Conservation (phyloP, 2,797 vertebrate species). For the Miichthys miiuy region DNA sequence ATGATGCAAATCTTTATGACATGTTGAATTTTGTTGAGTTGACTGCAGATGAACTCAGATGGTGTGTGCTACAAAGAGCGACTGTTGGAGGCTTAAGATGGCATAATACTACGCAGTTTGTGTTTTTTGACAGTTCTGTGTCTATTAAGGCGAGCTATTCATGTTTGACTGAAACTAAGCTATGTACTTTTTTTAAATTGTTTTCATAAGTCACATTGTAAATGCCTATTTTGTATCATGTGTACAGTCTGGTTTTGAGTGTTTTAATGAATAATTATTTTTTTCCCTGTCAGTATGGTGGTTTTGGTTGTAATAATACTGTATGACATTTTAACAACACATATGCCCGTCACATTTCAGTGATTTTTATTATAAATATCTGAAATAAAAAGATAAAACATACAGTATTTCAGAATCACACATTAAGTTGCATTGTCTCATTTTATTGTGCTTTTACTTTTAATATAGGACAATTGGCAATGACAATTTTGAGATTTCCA, state of each 20-base stretch:
- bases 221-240: constrained; percentile 79
- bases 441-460: background rate
- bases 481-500: background rate
- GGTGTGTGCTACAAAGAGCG: constrained; percentile 30
- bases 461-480: too few species aligned
- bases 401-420: constrained; percentile 23
- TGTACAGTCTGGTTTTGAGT: constrained; percentile 75
- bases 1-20: constrained; percentile 34
- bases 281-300: constrained; percentile 54
- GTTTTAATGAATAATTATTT: constrained; percentile 65
- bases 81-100: constrained; percentile 25
- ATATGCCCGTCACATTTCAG: constrained; percentile 63
- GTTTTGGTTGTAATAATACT: constrained; percentile 65
- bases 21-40: constrained; percentile 34
- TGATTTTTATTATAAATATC: constrained; percentile 79
- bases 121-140: constrained; percentile 24
- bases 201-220: constrained; percentile 69
- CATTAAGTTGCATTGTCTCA: constrained; percentile 2
- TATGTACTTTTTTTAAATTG: constrained; percentile 52
- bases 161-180: constrained; percentile 54
- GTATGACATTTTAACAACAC: constrained; percentile 66
- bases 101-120: constrained; percentile 16
- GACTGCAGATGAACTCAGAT: constrained; percentile 23
- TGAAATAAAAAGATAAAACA: constrained; percentile 78
- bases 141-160: constrained; percentile 46